Conservation (phyloP, 2,113 vertebrate genomes). For the Gnathonemus longibarbis region DNA sequence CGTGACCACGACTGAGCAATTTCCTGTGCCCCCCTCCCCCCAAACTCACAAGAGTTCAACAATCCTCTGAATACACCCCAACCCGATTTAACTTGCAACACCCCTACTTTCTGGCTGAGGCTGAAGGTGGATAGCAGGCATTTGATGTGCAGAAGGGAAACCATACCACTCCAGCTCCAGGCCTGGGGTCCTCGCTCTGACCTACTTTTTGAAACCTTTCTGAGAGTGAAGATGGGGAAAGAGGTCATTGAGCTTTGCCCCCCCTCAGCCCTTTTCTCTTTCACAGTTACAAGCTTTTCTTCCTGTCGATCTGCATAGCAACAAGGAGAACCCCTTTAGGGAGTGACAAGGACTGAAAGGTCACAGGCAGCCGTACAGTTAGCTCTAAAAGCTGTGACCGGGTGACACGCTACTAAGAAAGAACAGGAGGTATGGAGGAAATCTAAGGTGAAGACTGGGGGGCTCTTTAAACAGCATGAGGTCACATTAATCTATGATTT, state of each 20-base stretch:
- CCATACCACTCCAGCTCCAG: not conserved
- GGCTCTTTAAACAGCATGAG: not conserved
- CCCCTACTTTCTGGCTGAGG: not conserved
- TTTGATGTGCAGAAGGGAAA: not conserved
- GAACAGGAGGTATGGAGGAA: not conserved
- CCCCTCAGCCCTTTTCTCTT: not conserved
- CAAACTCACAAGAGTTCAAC: not conserved
- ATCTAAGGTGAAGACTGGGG: not conserved
- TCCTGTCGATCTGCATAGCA: conserved; percentile 21
- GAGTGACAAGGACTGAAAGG: not conserved
- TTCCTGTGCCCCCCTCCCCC: not conserved
- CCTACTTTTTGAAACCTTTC: conserved; percentile 18
- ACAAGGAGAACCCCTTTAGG: conserved; percentile 11
- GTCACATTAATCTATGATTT: not conserved
- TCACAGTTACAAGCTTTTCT: conserved; percentile 10
- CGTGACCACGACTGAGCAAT: not conserved
- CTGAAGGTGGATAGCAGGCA: not conserved
- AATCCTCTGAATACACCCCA: not conserved
- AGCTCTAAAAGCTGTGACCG: not conserved
- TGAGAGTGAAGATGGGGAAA: not conserved
- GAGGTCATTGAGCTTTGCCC: not conserved
- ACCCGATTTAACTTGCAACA: not conserved
- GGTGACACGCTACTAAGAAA: not conserved
- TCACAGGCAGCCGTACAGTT: not conserved
- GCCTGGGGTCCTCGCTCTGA: not conserved